Conservation (phyloP, 2,113 vertebrate species). For the Pachyramphus minor region DNA sequence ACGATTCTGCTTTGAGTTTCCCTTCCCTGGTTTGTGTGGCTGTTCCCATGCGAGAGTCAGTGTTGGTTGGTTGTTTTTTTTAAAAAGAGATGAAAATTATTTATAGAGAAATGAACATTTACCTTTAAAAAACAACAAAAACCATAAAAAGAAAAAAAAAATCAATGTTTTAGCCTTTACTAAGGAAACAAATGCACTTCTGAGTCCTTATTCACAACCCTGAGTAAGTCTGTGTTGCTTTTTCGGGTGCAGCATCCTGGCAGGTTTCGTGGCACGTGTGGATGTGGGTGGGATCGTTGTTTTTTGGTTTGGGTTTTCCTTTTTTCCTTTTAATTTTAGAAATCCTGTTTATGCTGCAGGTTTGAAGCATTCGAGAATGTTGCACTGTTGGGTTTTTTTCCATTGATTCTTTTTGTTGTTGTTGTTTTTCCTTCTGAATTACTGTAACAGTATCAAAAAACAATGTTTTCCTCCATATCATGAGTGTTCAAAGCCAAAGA, state of each 20-base stretch:
- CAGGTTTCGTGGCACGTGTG: background rate
- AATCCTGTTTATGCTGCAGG: background rate
- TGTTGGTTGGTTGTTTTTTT: background rate
- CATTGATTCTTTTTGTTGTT: background rate
- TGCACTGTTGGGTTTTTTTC: background rate
- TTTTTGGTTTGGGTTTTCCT: background rate
- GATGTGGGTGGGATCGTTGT: background rate
- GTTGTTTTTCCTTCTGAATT: background rate
- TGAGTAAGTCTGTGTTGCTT: background rate
- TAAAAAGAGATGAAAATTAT: background rate
- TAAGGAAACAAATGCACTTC: constrained; percentile 42
- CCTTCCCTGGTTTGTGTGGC: background rate
- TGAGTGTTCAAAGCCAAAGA: constrained; percentile 50
- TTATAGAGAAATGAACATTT: constrained; percentile 11
- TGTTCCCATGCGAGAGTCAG: constrained; percentile 7
- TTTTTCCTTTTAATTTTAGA: background rate
- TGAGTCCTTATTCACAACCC: background rate
- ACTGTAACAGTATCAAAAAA: background rate
- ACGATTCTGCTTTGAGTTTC: background rate
- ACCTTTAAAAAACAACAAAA: background rate
- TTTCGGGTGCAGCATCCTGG: background rate
- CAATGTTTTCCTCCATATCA: background rate
- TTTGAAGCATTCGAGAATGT: background rate
- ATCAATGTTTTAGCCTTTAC: background rate
- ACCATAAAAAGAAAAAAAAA: background rate